Conservation (phyloP, 2,888 invertebrate species). For the Ichneumon xanthorius region DNA sequence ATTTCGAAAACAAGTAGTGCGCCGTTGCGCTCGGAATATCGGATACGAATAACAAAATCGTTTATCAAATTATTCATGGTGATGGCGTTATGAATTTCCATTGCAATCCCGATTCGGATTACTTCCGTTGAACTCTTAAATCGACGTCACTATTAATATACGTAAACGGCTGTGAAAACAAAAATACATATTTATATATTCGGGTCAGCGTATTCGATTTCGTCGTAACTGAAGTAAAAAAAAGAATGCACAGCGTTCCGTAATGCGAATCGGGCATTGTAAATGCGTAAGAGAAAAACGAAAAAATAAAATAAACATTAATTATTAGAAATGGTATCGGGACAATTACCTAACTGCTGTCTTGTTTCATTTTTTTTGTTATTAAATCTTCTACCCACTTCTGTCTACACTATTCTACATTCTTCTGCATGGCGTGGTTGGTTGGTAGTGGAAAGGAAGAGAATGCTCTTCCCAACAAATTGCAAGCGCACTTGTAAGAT, state of each 20-base stretch:
- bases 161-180: not conserved
- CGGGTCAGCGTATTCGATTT: not conserved
- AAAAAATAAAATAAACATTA: conserved; percentile 44
- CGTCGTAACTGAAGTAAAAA: not conserved
- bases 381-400: conserved; percentile 84
- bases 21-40: not conserved
- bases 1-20: conserved; percentile 15
- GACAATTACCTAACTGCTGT: conserved; percentile 84
- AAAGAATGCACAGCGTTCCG: not conserved
- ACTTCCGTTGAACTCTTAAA: conserved; percentile 51
- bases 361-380: conserved; percentile 84
- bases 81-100: conserved; percentile 71
- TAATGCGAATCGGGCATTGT: conserved; percentile 56
- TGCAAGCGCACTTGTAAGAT: conserved; percentile 89
- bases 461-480: conserved; percentile 89
- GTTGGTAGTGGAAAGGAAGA: conserved; percentile 88
- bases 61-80: conserved; percentile 74
- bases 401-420: conserved; percentile 85
- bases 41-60: conserved; percentile 33
- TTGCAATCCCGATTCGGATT: conserved; percentile 78
- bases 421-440: conserved; percentile 87
- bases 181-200: not conserved
- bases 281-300: conserved; percentile 54
- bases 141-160: conserved; percentile 17
- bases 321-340: conserved; percentile 78